Percentiles rank a stretch among this genome's conserved stretches.
These are phyloP conservation scores for Acrocyrtus sp. DNA, from an alignment of 2,888 invertebrate species.

Conservation along the genomic window DNA sequence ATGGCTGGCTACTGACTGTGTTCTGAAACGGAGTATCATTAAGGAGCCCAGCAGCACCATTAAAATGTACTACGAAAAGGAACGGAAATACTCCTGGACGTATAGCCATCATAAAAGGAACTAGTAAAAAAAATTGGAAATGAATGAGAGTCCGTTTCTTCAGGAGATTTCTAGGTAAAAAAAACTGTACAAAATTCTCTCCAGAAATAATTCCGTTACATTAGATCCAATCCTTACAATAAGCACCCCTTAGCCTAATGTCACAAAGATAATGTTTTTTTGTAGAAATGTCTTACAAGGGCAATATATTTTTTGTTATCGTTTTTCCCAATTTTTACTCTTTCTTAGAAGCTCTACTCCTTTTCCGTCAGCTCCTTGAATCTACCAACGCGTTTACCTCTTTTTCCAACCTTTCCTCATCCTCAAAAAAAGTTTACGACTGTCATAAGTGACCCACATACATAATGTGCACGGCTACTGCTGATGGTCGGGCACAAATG, in stretches of 20 bases:
- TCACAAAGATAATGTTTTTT: constrained; percentile 9
- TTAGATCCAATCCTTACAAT: neutral
- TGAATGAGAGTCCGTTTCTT: too few relatives aligned
- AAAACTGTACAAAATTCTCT: too few relatives aligned
- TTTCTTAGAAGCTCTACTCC: constrained; percentile 7
- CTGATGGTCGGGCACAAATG: constrained; percentile 25
- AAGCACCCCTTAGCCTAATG: constrained; percentile 30
- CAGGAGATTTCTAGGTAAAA: too few relatives aligned
- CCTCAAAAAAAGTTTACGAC: constrained; percentile 27
- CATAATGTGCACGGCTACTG: constrained; percentile 3
- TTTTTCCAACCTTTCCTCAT: constrained; percentile 17
- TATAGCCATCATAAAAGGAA: too few relatives aligned
- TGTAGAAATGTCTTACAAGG: neutral
- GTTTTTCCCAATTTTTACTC: constrained; percentile 5
- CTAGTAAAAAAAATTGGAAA: too few relatives aligned
- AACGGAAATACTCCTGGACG: too few relatives aligned
- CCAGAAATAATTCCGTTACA: constrained; percentile 14
- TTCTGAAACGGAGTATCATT: too few relatives aligned
- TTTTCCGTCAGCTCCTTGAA: neutral
- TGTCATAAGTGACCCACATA: constrained; percentile 30
- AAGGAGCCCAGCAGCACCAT: too few relatives aligned
- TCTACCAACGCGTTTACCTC: constrained; percentile 1
- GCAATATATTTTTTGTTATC: constrained; percentile 12
- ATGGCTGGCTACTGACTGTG: too few relatives aligned
- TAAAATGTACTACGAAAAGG: too few relatives aligned